Conservation (phyloP, 2,113 vertebrate species). For the Anarrhichthys ocellatus region DNA sequence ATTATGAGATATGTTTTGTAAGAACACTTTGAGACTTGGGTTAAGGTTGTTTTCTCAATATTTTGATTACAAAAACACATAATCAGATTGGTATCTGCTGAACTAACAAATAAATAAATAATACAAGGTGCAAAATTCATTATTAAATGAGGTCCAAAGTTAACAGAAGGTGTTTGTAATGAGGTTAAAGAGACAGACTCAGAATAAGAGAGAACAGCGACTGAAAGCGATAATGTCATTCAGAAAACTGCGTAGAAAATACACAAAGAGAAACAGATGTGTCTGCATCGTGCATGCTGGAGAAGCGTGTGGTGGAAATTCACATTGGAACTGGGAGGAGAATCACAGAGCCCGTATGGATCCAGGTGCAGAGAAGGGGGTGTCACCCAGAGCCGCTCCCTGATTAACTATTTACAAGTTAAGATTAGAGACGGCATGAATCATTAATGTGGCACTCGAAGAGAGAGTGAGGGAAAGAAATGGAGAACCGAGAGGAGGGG, state of each 20-base stretch:
- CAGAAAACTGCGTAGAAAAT: not conserved
- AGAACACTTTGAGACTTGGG: too few relatives aligned
- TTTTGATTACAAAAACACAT: too few relatives aligned
- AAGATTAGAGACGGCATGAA: conserved; percentile 59
- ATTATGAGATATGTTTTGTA: too few relatives aligned
- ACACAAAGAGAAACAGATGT: not conserved
- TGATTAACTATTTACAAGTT: conserved; percentile 68
- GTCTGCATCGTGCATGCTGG: too few relatives aligned
- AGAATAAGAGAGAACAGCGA: not conserved
- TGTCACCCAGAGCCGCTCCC: conserved; percentile 45
- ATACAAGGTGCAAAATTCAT: not conserved
- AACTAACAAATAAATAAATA: not conserved
- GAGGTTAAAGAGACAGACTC: not conserved
- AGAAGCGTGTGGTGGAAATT: too few relatives aligned
- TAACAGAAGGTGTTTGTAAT: not conserved
- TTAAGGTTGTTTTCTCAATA: too few relatives aligned
- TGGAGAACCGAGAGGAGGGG: not conserved
- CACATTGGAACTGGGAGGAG: not conserved
- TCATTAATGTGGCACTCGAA: conserved; percentile 45
- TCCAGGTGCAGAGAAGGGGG: conserved; percentile 25
- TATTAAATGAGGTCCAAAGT: not conserved
- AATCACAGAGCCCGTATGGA: not conserved
- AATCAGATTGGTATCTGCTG: too few relatives aligned
- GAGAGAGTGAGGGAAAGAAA: not conserved
- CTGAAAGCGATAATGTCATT: too few relatives aligned